Conservation (phyloP, 2,797 vertebrate species). For the Tapirus indicus region DNA sequence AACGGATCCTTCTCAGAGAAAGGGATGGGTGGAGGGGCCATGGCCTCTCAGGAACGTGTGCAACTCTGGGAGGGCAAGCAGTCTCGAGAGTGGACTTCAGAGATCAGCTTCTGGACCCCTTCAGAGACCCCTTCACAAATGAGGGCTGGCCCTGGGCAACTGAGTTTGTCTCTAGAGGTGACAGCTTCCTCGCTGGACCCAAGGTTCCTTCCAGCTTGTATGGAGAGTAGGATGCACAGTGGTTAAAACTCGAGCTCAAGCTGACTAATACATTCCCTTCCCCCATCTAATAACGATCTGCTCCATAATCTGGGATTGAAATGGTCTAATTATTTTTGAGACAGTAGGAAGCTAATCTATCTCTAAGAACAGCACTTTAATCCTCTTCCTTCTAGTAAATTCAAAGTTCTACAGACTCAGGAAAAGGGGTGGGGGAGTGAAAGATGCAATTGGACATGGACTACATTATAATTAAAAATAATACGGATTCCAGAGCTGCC, state of each 20-base stretch:
- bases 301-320: neutral
- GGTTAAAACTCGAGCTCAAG: neutral
- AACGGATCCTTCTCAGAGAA: neutral
- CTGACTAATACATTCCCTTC: neutral
- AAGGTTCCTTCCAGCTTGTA: neutral
- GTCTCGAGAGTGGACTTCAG: neutral
- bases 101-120: neutral
- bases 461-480: neutral
- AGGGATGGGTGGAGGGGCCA: rapidly evolving
- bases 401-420: neutral
- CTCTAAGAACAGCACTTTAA: neutral
- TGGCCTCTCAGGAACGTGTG: rapidly evolving
- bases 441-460: neutral
- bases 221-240: neutral
- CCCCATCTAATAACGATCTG: neutral
- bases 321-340: neutral
- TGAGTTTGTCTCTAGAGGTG: neutral
- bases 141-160: neutral
- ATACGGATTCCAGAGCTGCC: neutral
- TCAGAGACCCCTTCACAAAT: neutral
- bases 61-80: rapidly evolving
- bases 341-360: neutral
- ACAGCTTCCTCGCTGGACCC: neutral
- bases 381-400: neutral
- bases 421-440: neutral